phyloP scores from a whole-genome alignment of 92 coral and sea anemone species.

The Epizoanthus illoricatus region DNA sequence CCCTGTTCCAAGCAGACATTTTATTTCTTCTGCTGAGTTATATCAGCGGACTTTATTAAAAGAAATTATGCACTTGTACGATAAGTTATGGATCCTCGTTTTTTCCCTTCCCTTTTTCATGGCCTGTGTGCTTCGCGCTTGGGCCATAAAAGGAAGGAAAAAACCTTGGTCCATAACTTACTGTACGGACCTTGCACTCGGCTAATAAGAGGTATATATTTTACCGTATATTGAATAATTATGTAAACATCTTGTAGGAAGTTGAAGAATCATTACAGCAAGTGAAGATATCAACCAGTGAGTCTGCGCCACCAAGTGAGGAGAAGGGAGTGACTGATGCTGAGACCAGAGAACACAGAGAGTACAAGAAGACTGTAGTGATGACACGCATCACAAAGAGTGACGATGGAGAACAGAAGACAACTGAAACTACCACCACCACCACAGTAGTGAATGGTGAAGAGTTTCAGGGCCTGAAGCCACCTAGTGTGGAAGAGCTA shows the following conservation, averaged over 20 bases:
- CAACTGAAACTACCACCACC: conserved; percentile 21
- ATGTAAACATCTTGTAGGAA: neutral
- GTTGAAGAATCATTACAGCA: conserved; percentile 38
- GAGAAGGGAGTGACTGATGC: conserved; percentile 36
- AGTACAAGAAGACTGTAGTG: conserved; percentile 35
- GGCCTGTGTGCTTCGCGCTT: no score
- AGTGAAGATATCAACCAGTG: conserved; percentile 23
- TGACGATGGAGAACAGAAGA: conserved; percentile 28
- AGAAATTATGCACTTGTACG: no score
- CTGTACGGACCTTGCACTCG: no score
- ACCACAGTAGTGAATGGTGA: conserved; percentile 33
- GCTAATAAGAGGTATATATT: no score
- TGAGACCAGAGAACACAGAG: conserved; percentile 28
- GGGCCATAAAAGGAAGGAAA: no score
- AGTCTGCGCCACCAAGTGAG: conserved; percentile 34
- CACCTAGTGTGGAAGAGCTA: conserved; percentile 29
- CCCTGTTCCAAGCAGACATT: no score
- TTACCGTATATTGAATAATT: no score
- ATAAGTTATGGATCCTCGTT: no score
- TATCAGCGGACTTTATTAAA: no score
- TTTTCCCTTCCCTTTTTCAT: no score
- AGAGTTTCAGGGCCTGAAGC: conserved; percentile 22
- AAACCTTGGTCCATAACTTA: no score
- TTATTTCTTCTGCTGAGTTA: no score
- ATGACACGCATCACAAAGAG: conserved; percentile 33